Conservation (phyloP, 2,888 invertebrate species). For the Oscheius onirici region DNA sequence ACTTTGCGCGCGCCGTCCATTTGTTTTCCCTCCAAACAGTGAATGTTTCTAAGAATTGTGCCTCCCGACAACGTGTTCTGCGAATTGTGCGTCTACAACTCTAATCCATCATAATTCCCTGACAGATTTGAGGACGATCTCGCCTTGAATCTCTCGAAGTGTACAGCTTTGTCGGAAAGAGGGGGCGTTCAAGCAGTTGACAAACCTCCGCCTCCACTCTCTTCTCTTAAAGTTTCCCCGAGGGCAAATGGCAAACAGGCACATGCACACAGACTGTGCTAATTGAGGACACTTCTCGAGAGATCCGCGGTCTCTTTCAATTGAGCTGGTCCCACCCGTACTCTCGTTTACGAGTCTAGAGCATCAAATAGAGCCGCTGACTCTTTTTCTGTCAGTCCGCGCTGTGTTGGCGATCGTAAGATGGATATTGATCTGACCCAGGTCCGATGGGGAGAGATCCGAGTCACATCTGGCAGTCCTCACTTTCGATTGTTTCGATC, state of each 20-base stretch:
- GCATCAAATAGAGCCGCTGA: conserved; percentile 3
- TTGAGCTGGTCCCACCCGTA: not conserved
- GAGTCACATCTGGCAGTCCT: not conserved
- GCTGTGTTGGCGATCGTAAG: conserved; percentile 4
- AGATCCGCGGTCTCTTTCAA: not conserved
- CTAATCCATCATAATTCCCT: conserved; percentile 9
- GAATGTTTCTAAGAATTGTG: conserved; percentile 5
- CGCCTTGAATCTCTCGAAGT: conserved; percentile 9
- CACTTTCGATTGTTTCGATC: conserved; percentile 5
- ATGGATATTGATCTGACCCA: conserved; percentile 26
- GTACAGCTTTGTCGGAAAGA: not conserved
- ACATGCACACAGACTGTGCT: conserved; percentile 22
- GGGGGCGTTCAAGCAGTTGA: conserved; percentile 22
- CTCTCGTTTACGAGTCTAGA: not conserved
- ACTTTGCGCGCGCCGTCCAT: conserved; percentile 12
- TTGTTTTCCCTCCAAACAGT: conserved; percentile 9
- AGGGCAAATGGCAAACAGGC: conserved; percentile 27
- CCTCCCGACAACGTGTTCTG: not conserved
- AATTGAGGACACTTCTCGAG: conserved; percentile 26
- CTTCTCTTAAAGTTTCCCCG: not conserved
- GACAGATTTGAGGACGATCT: not conserved
- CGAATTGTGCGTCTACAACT: too few relatives aligned
- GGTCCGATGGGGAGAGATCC: not conserved
- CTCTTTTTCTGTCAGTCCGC: conserved; percentile 7
- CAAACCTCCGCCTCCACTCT: conserved; percentile 26